Evolutionary conservation across 2,113 vertebrate species (phyloP).

Genomic region (Sclerurus mexicanus): DNA sequence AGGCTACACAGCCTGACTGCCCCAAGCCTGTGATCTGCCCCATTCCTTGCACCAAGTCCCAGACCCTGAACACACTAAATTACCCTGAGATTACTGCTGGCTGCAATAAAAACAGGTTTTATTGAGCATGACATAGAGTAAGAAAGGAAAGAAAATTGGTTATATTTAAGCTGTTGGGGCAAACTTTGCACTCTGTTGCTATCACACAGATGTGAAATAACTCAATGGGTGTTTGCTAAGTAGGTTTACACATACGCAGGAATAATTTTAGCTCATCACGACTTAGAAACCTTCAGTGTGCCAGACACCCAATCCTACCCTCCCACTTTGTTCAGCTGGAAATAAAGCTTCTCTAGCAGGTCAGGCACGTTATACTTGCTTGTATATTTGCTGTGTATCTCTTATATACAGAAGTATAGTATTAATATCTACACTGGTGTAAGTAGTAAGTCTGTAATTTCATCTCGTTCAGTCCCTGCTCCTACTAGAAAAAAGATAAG

Average conservation of each 20-base stretch:
- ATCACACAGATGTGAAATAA: background rate
- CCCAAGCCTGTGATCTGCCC: background rate
- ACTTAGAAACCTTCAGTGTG: background rate
- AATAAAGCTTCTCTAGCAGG: background rate
- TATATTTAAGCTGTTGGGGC: background rate
- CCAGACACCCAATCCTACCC: background rate
- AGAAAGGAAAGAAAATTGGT: background rate
- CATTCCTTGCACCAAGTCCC: background rate
- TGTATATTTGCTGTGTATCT: background rate
- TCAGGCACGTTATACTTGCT: background rate
- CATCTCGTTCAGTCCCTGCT: background rate
- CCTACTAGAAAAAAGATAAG: background rate
- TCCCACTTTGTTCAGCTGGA: background rate
- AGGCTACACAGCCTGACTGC: background rate
- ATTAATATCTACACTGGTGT: background rate
- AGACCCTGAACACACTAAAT: background rate
- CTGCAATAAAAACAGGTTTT: background rate
- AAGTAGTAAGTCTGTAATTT: background rate
- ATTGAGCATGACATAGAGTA: background rate
- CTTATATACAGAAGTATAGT: too few species aligned
- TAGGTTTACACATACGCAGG: background rate
- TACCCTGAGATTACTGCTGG: background rate
- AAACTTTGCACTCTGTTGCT: background rate
- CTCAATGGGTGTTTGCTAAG: background rate
- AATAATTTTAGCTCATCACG: background rate